Evolutionary conservation across 2,113 vertebrate species (phyloP).

Genomic region (Riparia riparia): DNA sequence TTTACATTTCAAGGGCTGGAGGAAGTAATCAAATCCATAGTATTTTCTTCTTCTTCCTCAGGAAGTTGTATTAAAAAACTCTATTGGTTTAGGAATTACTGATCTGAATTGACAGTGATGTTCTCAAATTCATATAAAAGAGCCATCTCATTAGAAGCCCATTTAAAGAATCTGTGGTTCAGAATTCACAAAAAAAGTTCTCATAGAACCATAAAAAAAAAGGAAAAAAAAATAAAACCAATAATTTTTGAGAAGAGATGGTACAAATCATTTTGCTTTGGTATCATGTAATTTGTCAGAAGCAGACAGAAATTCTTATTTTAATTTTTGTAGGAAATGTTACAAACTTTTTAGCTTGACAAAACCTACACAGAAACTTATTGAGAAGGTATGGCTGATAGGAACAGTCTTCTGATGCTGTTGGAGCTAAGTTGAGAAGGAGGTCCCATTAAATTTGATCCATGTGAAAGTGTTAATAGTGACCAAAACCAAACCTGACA

Average conservation of each 20-base stretch:
- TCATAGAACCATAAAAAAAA: background rate
- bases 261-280: background rate
- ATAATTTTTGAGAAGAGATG: background rate
- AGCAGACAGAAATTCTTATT: background rate
- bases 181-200: conserved; percentile 51
- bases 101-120: conserved; percentile 73
- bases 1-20: conserved; percentile 71
- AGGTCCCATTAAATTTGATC: background rate
- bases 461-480: background rate
- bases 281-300: background rate
- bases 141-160: conserved; percentile 63
- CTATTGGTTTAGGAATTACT: conserved; percentile 71
- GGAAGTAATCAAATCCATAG: conserved; percentile 67
- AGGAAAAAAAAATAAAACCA: background rate
- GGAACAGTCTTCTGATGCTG: background rate
- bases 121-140: conserved; percentile 74
- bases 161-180: conserved; percentile 49
- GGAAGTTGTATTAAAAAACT: conserved; percentile 72
- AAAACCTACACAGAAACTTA: background rate
- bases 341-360: background rate
- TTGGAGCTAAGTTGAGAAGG: background rate
- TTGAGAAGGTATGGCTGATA: background rate
- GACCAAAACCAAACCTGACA: background rate
- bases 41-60: conserved; percentile 41
- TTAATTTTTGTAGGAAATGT: background rate